A percentile compares a stretch with the other conserved stretches of the same genome.
Evolutionary conservation across 1,140 invertebrate species (phyloP).

Genomic region (Thaumetopoea pityocampa): DNA sequence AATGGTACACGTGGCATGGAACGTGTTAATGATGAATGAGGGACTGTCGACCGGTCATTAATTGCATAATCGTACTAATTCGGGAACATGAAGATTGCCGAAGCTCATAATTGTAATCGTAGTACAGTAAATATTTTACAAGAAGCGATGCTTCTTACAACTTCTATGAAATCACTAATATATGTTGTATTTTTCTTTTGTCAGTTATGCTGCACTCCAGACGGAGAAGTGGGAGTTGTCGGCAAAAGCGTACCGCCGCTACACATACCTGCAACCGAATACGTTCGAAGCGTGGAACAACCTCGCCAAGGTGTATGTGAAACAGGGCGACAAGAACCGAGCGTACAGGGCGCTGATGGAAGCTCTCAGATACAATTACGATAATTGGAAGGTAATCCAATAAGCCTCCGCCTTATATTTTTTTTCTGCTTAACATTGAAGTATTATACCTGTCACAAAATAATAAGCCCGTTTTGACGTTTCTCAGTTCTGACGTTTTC

Average conservation of each 20-base stretch:
- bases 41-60: too few species aligned
- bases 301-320: slow-evolving; percentile 93
- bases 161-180: not conserved
- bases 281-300: slow-evolving; percentile 99
- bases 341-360: slow-evolving; percentile 91
- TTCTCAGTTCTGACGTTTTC: too few species aligned
- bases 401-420: slow-evolving; percentile 2
- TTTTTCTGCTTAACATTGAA: not conserved
- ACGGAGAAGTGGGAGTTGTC: slow-evolving; percentile 89
- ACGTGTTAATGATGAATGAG: too few species aligned
- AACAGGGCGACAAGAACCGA: slow-evolving; percentile 88
- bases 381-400: slow-evolving; percentile 92
- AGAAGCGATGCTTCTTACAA: too few species aligned
- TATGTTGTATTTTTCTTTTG: slow-evolving; percentile 2
- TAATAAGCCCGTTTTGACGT: not conserved
- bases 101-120: too few species aligned
- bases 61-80: too few species aligned
- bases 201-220: slow-evolving; percentile 85
- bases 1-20: too few species aligned
- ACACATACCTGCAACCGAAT: slow-evolving; percentile 91
- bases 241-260: slow-evolving; percentile 89
- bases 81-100: too few species aligned
- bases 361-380: slow-evolving; percentile 94
- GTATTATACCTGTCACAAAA: not conserved
- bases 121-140: too few species aligned